Evolutionary conservation across 2,888 invertebrate genomes (phyloP).

Genomic region (Mycogona germanica): DNA sequence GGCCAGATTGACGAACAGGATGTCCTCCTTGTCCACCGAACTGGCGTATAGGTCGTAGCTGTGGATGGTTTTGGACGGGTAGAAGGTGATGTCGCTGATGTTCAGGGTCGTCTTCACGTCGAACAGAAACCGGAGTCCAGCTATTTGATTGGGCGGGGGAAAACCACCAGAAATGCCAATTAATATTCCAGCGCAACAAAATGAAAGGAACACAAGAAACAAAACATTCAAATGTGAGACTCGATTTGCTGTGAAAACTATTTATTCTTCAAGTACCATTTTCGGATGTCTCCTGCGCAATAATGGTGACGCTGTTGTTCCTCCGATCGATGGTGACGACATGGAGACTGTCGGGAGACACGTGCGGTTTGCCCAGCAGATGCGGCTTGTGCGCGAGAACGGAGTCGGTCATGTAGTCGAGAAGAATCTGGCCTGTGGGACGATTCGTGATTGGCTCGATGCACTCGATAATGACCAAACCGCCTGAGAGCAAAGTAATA

Average conservation of each 20-base stretch:
- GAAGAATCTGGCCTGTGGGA: slow-evolving; percentile 50
- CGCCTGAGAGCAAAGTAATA: slow-evolving; percentile 40
- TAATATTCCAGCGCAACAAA: too few species aligned
- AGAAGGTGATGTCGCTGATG: slow-evolving; percentile 57
- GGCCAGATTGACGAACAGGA: slow-evolving; percentile 53
- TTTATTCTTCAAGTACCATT: slow-evolving; percentile 14
- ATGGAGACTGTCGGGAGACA: slow-evolving; percentile 56
- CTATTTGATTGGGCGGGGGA: too few species aligned
- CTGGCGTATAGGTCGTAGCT: slow-evolving; percentile 61
- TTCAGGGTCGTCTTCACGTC: slow-evolving; percentile 61
- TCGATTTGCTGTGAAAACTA: too few species aligned
- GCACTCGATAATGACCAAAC: slow-evolving; percentile 56
- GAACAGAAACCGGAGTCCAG: slow-evolving; percentile 52
- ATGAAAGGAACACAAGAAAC: not conserved
- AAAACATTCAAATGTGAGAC: too few species aligned
- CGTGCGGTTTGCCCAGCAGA: slow-evolving; percentile 49
- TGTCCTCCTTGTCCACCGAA: slow-evolving; percentile 55
- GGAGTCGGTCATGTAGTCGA: slow-evolving; percentile 59
- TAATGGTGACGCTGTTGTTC: slow-evolving; percentile 45
- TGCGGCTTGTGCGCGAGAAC: slow-evolving; percentile 49
- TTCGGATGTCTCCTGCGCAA: slow-evolving; percentile 48
- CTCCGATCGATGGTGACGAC: slow-evolving; percentile 52
- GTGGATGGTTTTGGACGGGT: slow-evolving; percentile 54
- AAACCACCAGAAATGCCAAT: too few species aligned
- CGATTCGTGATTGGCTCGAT: slow-evolving; percentile 49